Base-by-base conservation (phyloP, 2,888 invertebrate species). In the Gastrophysa polygoni region DNA sequence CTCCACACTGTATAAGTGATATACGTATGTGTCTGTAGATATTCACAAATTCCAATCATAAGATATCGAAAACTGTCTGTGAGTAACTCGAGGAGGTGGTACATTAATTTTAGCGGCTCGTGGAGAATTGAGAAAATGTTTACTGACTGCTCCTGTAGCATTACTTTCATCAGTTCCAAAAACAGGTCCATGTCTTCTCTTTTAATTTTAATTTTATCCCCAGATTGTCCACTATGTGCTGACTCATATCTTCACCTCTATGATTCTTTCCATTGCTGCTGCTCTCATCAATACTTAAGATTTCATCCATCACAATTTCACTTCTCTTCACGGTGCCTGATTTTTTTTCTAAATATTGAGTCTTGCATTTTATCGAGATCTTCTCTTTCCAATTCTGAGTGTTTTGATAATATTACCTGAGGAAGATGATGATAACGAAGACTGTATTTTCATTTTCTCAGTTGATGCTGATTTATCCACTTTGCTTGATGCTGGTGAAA, bases 171-270 rank as follows among this genome's bases (percentile, higher is more conserved):
- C n/a, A n/a, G n/a, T n/a, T n/a, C n/a, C n/a, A n/a, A n/a, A n/a
- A n/a, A n/a, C n/a, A n/a, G n/a, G n/a, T n/a, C n/a, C n/a, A n/a
- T n/a, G n/a, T n/a, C n/a, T n/a, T n/a, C n/a, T n/a, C n/a, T n/a
- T n/a, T n/a, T n/a, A n/a, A n/a, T n/a, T n/a, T n/a, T n/a, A n/a
- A n/a, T n/a, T n/a, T n/a, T n/a, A n/a, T n/a, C n/a, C n/a, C n/a
- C n/a, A n/a, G n/a, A n/a, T n/a, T n/a, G n/a, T 43, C 43, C 16
- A 43, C 43, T 43, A 43, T 43, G 43, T 5, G 5, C 43, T 43
- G 43, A 43, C 43, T 43, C 11, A 43, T 43, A 43, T 43, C 43
- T 43, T 43, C 43, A n/a, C 43, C 7, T 43, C 43, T 43, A 43
- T 43, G n/a, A 43, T 43, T 43, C 3, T n/a, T 43, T 43, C 5